phyloP scores from a whole-genome alignment of 2,888 invertebrate genomes.

The Ametastegia equiseti region DNA sequence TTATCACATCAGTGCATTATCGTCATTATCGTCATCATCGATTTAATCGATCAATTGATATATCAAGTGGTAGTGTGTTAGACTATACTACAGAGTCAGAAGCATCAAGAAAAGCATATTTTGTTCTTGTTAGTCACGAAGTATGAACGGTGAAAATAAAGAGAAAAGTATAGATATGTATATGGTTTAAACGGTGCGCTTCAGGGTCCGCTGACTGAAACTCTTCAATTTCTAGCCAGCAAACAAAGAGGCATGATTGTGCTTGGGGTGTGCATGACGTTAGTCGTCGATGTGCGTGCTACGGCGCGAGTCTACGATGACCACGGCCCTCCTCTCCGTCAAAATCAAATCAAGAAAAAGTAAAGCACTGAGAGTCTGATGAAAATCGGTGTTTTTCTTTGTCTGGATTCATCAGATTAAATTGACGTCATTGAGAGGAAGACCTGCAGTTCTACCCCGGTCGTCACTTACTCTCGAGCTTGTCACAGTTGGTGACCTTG shows the following conservation, averaged over 20 bases:
- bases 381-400: neutral
- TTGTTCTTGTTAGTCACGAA: constrained; percentile 42
- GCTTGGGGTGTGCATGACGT: constrained; percentile 51
- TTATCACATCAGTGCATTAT: neutral
- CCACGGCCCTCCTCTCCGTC: constrained; percentile 58
- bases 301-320: constrained; percentile 75
- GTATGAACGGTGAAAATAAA: constrained; percentile 30
- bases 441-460: constrained; percentile 56
- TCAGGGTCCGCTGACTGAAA: constrained; percentile 11
- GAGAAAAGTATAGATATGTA: constrained; percentile 18
- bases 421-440: constrained; percentile 29
- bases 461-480: constrained; percentile 95
- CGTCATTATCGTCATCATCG: neutral
- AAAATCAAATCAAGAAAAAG: constrained; percentile 41
- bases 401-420: neutral
- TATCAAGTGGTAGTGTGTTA: constrained; percentile 16
- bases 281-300: constrained; percentile 73
- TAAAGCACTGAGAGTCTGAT: neutral
- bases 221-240: neutral
- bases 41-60: constrained; percentile 21
- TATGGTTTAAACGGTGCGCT: neutral
- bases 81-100: constrained; percentile 30
- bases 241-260: constrained; percentile 18
- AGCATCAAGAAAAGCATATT: constrained; percentile 49
- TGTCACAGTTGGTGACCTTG: constrained; percentile 97